Percentiles rank a stretch among this genome's conserved stretches.
These are phyloP conservation scores for Oncopeltus fasciatus DNA, from an alignment of 1,140 invertebrate species.

Conservation along the genomic window DNA sequence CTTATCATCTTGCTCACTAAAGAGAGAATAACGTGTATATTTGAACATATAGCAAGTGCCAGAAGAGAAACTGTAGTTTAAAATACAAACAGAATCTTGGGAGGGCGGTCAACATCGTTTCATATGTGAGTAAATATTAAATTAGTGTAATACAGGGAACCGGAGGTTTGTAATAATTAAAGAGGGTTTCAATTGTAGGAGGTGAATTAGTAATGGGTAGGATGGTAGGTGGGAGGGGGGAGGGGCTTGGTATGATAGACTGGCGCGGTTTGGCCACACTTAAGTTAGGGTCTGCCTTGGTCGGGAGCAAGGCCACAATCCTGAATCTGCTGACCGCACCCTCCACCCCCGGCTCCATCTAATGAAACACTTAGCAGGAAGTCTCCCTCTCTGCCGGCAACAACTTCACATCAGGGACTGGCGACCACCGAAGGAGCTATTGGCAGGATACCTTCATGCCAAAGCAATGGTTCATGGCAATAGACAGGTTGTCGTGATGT, in stretches of 20 bases:
- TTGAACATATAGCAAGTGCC: neutral
- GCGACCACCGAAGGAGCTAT: too few relatives aligned
- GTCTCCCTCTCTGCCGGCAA: too few relatives aligned
- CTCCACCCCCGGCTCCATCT: slow-evolving; percentile 3
- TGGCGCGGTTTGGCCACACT: slow-evolving; percentile 9
- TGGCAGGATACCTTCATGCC: too few relatives aligned
- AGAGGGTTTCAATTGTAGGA: slow-evolving; percentile 18
- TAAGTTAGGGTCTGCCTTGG: neutral
- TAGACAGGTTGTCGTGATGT: too few relatives aligned
- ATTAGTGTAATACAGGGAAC: slow-evolving; percentile 14
- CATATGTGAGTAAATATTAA: slow-evolving; percentile 19
- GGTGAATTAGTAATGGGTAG: slow-evolving; percentile 16
- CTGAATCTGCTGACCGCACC: slow-evolving; percentile 5
- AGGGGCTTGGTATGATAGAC: slow-evolving; percentile 15
- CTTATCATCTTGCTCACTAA: neutral
- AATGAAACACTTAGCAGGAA: slow-evolving; percentile 6
- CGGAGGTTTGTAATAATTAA: slow-evolving; percentile 17
- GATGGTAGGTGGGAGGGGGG: neutral
- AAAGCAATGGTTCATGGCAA: too few relatives aligned
- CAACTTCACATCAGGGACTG: too few relatives aligned
- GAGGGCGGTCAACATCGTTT: slow-evolving; percentile 16
- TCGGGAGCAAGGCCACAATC: neutral
- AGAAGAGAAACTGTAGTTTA: neutral
- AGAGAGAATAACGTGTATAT: neutral
- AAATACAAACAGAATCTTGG: slow-evolving; percentile 17